phyloP scores from a whole-genome alignment of 2,113 vertebrate genomes.

The Polypterus senegalus region DNA sequence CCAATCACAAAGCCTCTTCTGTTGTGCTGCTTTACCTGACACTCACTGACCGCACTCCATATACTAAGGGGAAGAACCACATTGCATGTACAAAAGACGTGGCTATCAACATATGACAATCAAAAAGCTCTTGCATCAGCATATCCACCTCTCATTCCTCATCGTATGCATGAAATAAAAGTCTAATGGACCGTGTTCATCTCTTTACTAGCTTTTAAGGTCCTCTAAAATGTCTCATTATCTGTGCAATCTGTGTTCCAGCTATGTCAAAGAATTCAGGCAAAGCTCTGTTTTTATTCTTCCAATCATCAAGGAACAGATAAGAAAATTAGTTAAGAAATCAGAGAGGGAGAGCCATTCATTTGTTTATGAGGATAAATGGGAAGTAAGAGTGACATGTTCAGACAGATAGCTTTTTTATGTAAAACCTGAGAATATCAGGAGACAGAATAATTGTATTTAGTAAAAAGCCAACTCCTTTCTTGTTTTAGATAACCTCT shows the following conservation, averaged over 20 bases:
- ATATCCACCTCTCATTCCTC: constrained; percentile 43
- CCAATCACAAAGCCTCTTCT: constrained; percentile 87
- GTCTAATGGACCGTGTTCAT: constrained; percentile 78
- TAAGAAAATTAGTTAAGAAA: constrained; percentile 70
- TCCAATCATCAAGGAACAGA: constrained; percentile 46
- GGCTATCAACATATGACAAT: constrained; percentile 66
- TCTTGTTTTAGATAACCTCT: no score
- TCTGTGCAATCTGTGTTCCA: constrained; percentile 54
- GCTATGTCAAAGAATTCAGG: constrained; percentile 50
- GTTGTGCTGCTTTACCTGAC: constrained; percentile 39
- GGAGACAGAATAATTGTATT: background rate
- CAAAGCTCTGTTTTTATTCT: constrained; percentile 65
- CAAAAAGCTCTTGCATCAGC: constrained; percentile 53
- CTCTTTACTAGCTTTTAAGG: constrained; percentile 67
- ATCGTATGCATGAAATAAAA: constrained; percentile 76
- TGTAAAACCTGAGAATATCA: background rate
- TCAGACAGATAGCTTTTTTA: background rate
- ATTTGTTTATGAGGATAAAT: constrained; percentile 17
- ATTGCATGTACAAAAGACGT: constrained; percentile 49
- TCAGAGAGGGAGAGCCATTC: constrained; percentile 50
- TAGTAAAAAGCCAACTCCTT: no score
- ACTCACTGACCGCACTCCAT: constrained; percentile 49
- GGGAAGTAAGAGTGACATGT: constrained; percentile 9
- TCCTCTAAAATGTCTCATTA: constrained; percentile 50
- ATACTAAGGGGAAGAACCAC: constrained; percentile 43